Conservation (phyloP, 2,797 vertebrate species). For the Catamblyrhynchus diadema region DNA sequence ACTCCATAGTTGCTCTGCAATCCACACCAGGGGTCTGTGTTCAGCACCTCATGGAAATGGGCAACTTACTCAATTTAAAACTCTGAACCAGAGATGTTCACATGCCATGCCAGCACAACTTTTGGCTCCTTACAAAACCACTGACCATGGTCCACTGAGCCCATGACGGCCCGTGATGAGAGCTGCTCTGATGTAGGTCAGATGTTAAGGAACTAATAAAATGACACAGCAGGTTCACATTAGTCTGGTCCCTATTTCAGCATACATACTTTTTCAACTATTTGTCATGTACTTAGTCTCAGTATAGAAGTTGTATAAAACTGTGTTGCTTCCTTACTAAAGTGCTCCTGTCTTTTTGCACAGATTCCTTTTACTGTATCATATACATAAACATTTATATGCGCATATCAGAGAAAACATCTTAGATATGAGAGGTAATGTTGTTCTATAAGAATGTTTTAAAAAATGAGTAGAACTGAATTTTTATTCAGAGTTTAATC, state of each 20-base stretch:
- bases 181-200: constrained; percentile 25
- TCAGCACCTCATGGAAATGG: not conserved
- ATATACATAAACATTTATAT: not conserved
- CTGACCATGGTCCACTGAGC: constrained; percentile 1
- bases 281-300: not conserved
- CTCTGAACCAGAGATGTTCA: not conserved
- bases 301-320: not conserved
- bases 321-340: not conserved
- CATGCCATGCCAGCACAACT: not conserved
- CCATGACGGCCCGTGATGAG: not conserved
- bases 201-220: constrained; percentile 27
- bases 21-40: not conserved
- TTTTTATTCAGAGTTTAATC: not conserved
- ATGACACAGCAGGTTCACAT: constrained; percentile 28
- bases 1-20: rapidly evolving
- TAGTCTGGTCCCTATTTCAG: constrained; percentile 3
- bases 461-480: not conserved
- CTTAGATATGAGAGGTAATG: not conserved
- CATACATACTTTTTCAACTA: not conserved
- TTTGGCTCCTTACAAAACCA: not conserved
- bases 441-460: not conserved
- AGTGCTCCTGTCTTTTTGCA: not conserved
- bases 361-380: not conserved
- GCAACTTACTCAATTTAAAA: not conserved
- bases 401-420: not conserved